phyloP scores from a whole-genome alignment of 2,888 invertebrate species.

The Thysanoteuthis rhombus region DNA sequence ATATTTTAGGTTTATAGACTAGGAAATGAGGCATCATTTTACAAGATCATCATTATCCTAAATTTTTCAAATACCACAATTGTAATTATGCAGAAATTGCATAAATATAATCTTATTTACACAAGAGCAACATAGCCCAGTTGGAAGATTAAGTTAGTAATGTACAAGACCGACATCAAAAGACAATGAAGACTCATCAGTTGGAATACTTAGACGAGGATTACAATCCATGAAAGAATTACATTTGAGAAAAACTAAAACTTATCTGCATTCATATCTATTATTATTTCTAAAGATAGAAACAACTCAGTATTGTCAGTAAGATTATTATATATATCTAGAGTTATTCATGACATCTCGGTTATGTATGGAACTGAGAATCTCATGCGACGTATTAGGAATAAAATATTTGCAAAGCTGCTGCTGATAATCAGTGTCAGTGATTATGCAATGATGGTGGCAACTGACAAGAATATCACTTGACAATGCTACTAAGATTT shows the following conservation, averaged over 20 bases:
- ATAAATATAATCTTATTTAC: neutral
- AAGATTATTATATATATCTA: too few species aligned
- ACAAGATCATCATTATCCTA: neutral
- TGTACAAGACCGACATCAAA: neutral
- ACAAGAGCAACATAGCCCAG: neutral
- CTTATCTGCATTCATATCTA: neutral
- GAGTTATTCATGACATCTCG: neutral
- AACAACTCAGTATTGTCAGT: neutral
- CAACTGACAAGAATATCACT: neutral
- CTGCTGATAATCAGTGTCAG: neutral
- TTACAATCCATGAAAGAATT: neutral
- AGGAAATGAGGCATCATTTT: neutral
- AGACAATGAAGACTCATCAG: neutral
- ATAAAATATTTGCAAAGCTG: neutral
- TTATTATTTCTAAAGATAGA: neutral
- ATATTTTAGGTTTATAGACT: neutral
- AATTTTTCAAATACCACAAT: neutral
- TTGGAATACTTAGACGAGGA: neutral
- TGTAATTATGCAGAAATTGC: neutral
- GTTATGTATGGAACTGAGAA: neutral
- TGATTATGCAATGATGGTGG: neutral
- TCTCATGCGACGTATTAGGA: neutral
- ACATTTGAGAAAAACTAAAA: neutral
- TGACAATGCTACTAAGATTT: neutral
- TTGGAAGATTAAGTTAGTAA: neutral